These are phyloP conservation scores for Pristionchus maxplancki DNA, from an alignment of 2,888 invertebrate species.

Conservation along the genomic window DNA sequence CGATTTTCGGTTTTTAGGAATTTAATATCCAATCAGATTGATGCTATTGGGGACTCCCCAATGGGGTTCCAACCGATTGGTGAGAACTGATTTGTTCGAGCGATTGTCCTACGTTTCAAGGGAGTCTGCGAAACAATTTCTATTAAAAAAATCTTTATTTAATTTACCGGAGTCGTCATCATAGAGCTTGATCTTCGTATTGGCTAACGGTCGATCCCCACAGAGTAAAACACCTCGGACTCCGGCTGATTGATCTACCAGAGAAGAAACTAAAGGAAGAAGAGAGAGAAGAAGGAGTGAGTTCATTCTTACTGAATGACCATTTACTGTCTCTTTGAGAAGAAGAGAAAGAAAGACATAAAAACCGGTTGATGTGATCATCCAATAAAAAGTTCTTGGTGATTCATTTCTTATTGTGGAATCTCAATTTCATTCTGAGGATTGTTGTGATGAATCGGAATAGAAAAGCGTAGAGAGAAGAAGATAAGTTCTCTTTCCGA, in stretches of 20 bases:
- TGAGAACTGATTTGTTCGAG: too few species aligned
- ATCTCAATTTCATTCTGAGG: neutral
- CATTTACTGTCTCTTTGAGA: neutral
- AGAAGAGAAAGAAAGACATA: constrained; percentile 33
- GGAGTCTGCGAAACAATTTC: too few species aligned
- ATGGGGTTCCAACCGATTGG: too few species aligned
- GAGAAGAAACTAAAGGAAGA: neutral
- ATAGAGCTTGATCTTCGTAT: constrained; percentile 71
- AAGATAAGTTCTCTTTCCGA: neutral
- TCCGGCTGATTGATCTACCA: constrained; percentile 42
- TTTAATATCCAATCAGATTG: too few species aligned
- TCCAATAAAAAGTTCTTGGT: neutral
- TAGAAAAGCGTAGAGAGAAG: neutral
- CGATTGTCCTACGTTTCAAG: too few species aligned
- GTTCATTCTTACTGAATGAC: neutral
- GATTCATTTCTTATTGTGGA: constrained; percentile 8
- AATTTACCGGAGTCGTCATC: constrained; percentile 68
- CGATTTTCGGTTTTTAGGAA: too few species aligned
- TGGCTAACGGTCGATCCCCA: constrained; percentile 66
- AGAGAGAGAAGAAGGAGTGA: neutral
- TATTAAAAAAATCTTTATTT: too few species aligned
- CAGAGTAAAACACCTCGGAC: constrained; percentile 58
- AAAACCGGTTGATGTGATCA: neutral
- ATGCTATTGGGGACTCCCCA: too few species aligned
- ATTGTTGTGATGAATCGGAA: neutral